Conservation (phyloP, 2,888 invertebrate species). For the Himalopsyche japonica region DNA sequence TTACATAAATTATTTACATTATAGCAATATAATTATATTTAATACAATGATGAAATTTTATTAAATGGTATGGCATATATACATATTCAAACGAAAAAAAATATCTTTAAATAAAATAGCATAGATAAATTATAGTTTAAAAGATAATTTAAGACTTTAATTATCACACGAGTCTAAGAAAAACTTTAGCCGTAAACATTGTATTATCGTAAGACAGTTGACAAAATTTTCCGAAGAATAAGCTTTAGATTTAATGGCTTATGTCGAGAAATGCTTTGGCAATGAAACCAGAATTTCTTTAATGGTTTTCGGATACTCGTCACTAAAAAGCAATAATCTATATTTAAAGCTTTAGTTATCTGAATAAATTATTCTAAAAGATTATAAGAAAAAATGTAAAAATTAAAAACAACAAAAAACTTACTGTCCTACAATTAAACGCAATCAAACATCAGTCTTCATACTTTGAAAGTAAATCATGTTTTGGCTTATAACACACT, state of each 20-base stretch:
- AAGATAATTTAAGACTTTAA: no score
- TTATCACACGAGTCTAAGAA: no score
- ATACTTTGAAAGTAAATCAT: no score
- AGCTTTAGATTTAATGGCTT: not conserved
- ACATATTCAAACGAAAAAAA: no score
- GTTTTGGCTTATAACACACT: no score
- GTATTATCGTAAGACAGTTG: not conserved
- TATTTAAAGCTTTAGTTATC: not conserved
- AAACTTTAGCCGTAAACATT: not conserved
- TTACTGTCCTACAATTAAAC: not conserved
- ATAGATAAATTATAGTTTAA: no score
- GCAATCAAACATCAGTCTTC: no score
- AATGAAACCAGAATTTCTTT: not conserved
- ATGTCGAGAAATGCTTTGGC: not conserved
- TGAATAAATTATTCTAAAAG: not conserved
- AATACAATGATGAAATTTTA: no score
- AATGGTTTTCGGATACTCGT: not conserved
- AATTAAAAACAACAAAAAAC: not conserved
- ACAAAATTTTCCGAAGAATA: not conserved
- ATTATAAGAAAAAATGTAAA: not conserved
- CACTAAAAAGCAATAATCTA: not conserved
- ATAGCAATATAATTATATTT: no score
- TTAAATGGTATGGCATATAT: no score
- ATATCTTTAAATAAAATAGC: no score
- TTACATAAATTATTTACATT: no score